Base-by-base conservation (phyloP, 2,888 invertebrate species). In the Dendrolimus pini region DNA sequence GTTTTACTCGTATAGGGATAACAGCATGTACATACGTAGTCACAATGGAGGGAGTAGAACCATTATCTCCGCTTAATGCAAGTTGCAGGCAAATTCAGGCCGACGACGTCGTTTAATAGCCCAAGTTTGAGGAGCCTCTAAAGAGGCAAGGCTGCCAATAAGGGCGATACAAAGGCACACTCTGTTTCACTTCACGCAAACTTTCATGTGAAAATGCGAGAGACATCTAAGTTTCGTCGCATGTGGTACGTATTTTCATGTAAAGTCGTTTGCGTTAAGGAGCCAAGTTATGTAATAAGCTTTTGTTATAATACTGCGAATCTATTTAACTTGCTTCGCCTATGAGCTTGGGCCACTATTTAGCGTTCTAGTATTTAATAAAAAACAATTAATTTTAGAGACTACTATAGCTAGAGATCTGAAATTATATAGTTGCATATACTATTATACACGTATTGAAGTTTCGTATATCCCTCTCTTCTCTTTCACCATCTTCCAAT, bases 31-130 rank as follows among this genome's bases (percentile, higher is more conserved):
- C 62, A 30, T 30, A 6, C 30, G 30, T 30, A 62, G 66, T 68
- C 69, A 68, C 69, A 55, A 62, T 65, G 66, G 71, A 67, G 67
- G 65, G 59, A 72, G 71, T 67, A 64, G 61, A 59, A 59, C 72
- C 68, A 70, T 72, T 75, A 72, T 70, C 66, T 66, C 60, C 65
- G 65, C 68, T 69, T 75, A 74, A 75, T 75, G 75, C 72, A 75
- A 75, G 68, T 72, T 72, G 73, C 73, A 69, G 66, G 69, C 69
- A 74, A 77, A 74, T 76, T 74, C 62, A 64, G 65, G 64, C 65
- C 69, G 47, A 63, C 63, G 66, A 60, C 65, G 65, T 54, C 63
- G 61, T 70, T 71, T 80, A 75, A 82, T 78, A 70, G 72, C 55
- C 59, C 55, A 79, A 81, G 75, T 80, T 82, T 71, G 63, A 68